phyloP scores from a whole-genome alignment of 2,888 invertebrate species.

The Ceratothoa steindachneri region DNA sequence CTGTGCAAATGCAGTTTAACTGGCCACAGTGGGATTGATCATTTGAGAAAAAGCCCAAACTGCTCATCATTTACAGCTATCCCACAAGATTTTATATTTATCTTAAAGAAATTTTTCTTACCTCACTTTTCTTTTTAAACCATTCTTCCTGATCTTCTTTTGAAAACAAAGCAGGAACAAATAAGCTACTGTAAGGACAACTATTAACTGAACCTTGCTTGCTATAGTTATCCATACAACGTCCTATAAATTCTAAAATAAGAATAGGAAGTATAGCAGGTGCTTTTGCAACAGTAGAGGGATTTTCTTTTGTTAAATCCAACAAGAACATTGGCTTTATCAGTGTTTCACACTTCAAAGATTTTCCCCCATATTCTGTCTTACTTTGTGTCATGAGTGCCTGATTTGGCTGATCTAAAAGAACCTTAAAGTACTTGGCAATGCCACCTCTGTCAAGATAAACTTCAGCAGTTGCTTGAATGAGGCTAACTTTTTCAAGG shows the following conservation, averaged over 20 bases:
- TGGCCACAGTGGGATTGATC: no score
- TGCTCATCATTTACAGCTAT: no score
- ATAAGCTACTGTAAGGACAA: constrained; percentile 19
- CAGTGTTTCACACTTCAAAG: constrained; percentile 34
- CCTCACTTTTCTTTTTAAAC: no score
- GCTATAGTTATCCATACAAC: constrained; percentile 3
- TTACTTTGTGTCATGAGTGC: constrained; percentile 37
- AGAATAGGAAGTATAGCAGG: neutral
- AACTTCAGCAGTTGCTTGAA: constrained; percentile 19
- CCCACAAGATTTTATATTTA: no score
- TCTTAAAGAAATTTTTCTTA: no score
- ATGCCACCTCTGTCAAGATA: constrained; percentile 26
- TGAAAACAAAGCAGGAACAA: no score
- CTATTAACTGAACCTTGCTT: neutral
- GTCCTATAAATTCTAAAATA: neutral
- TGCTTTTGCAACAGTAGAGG: neutral
- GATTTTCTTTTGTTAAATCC: constrained; percentile 12
- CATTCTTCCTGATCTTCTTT: no score
- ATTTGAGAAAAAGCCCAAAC: no score
- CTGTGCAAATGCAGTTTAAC: no score
- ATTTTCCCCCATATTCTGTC: neutral
- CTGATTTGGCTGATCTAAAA: constrained; percentile 17
- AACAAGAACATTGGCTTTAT: constrained; percentile 34
- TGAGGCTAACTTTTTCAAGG: constrained; percentile 4
- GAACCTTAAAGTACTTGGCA: constrained; percentile 15